A percentile compares a stretch with the other conserved stretches of the same genome.
These are phyloP conservation scores for Heliothis peltigera DNA, from an alignment of 2,888 invertebrate species.

Conservation along the genomic window DNA sequence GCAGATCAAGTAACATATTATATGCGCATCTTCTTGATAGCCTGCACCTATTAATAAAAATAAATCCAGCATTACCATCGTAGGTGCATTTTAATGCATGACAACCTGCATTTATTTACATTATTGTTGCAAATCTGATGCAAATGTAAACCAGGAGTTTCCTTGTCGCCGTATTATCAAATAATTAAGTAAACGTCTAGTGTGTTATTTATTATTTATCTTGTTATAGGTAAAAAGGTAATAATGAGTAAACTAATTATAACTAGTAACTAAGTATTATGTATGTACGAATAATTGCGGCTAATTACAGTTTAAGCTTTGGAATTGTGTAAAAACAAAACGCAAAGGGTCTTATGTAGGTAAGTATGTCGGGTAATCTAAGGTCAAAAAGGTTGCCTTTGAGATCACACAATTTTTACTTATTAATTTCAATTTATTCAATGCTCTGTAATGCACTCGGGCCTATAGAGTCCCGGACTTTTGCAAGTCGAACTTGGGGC, in stretches of 20 bases:
- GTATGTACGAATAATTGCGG: constrained; percentile 17
- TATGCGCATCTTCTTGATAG: constrained; percentile 22
- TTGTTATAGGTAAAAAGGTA: constrained; percentile 11
- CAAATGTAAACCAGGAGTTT: constrained; percentile 35
- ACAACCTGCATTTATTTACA: constrained; percentile 22
- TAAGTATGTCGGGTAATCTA: constrained; percentile 1
- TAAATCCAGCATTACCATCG: constrained; percentile 13
- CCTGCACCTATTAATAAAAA: constrained; percentile 15
- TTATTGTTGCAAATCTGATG: constrained; percentile 13
- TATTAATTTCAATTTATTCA: no score
- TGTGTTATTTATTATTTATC: constrained; percentile 19
- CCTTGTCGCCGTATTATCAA: constrained; percentile 20
- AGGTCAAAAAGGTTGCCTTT: constrained; percentile 13
- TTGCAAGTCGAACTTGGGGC: no score
- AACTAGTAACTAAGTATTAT: no score
- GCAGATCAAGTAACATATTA: constrained; percentile 26
- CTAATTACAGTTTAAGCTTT: constrained; percentile 30
- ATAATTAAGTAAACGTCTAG: constrained; percentile 26
- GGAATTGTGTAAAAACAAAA: constrained; percentile 26
- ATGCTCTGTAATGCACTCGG: no score
- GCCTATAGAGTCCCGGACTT: no score
- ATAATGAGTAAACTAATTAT: no score
- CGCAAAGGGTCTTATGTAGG: neutral
- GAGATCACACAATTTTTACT: no score
- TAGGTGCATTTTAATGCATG: constrained; percentile 17